A percentile compares a stretch with the other conserved stretches of the same genome.
Evolutionary conservation across 1,140 invertebrate species (phyloP).

Genomic region (Nautilus pompilius): DNA sequence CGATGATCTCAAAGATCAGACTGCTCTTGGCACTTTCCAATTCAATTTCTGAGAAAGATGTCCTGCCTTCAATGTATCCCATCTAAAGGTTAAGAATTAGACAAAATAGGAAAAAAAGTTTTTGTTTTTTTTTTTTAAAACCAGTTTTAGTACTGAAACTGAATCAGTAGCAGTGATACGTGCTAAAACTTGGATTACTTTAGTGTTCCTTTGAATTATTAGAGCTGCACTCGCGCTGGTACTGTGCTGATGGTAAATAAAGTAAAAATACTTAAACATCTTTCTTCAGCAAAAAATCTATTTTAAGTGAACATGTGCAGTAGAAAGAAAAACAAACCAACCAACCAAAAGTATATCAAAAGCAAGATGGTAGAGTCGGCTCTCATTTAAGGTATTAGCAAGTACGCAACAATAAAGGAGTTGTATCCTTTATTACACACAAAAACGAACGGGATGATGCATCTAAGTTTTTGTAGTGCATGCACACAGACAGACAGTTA

Average conservation of each 20-base stretch:
- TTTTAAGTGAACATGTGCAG: too few relatives aligned
- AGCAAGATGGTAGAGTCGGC: too few relatives aligned
- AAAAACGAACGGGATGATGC: too few relatives aligned
- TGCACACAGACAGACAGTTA: too few relatives aligned
- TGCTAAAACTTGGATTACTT: too few relatives aligned
- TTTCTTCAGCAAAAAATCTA: too few relatives aligned
- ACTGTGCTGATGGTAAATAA: neutral
- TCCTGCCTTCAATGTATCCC: conserved; percentile 63
- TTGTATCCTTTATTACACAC: too few relatives aligned
- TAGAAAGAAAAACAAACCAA: too few relatives aligned
- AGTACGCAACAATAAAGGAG: neutral
- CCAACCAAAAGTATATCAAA: too few relatives aligned
- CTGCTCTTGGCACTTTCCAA: conserved; percentile 82
- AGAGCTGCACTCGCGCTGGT: too few relatives aligned
- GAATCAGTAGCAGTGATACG: neutral
- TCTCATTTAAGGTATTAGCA: neutral
- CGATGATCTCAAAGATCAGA: conserved; percentile 79
- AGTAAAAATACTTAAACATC: neutral
- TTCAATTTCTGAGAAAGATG: conserved; percentile 69
- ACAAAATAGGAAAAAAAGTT: neutral
- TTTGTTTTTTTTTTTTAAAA: neutral
- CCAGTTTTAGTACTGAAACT: neutral
- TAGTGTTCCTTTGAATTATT: too few relatives aligned
- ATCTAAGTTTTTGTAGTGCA: too few relatives aligned
- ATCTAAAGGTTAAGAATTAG: conserved; percentile 57